phyloP scores from a whole-genome alignment of 2,113 vertebrate genomes.

The Daphoenositta chrysoptera region DNA sequence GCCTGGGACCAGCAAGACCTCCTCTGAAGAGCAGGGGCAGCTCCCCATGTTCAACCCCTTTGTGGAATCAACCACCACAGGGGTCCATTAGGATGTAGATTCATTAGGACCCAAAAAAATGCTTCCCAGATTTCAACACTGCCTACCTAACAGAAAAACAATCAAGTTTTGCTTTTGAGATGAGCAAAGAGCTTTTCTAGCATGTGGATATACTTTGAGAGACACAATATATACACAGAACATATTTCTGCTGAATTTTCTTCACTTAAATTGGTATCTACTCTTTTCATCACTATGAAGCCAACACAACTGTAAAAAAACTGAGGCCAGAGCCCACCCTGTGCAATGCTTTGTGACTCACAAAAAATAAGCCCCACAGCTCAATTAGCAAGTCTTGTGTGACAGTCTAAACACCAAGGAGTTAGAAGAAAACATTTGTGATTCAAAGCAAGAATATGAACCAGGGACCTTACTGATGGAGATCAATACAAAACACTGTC shows the following conservation, averaged over 20 bases:
- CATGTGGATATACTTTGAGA: background rate
- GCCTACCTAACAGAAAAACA: background rate
- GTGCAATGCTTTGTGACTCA: background rate
- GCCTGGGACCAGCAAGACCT: background rate
- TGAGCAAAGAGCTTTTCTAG: background rate
- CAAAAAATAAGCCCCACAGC: background rate
- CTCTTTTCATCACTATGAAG: background rate
- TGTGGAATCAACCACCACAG: background rate
- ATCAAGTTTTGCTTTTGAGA: background rate
- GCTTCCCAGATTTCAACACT: background rate
- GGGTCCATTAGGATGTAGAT: background rate
- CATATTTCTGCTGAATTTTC: background rate
- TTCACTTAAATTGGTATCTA: background rate
- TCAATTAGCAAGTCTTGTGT: background rate
- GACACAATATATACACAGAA: accelerated
- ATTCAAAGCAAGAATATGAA: background rate
- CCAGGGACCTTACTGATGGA: background rate
- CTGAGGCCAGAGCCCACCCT: background rate
- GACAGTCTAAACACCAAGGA: background rate
- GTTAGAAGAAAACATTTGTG: background rate
- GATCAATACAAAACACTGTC: background rate
- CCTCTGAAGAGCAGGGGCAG: background rate
- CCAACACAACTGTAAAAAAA: background rate
- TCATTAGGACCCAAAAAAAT: background rate
- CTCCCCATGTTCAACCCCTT: background rate